Percentiles rank a stretch among this genome's conserved stretches.
Evolutionary conservation across 2,888 invertebrate species (phyloP).

Genomic region (Luperina nickerlii): DNA sequence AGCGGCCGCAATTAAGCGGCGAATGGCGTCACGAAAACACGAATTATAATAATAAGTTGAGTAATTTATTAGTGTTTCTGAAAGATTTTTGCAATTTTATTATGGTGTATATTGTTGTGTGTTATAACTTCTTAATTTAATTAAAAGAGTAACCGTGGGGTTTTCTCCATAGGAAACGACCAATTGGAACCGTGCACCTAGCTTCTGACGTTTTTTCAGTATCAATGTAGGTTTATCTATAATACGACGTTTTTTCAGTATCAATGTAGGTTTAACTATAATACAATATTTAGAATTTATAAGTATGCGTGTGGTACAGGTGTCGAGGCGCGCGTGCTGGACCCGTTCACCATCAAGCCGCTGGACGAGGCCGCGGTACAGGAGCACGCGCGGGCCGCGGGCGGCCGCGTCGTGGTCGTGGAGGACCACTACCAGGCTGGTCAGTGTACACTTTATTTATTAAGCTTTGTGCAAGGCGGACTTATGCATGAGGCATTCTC

Average conservation of each 20-base stretch:
- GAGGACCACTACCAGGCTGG: constrained; percentile 99
- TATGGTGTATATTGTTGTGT: too few relatives aligned
- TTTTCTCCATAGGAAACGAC: background rate
- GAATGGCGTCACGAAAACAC: background rate
- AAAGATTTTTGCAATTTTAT: background rate
- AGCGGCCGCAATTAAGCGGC: background rate
- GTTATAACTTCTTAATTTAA: background rate
- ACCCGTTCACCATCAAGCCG: constrained; percentile 99
- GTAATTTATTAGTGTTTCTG: background rate
- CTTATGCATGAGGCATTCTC: background rate
- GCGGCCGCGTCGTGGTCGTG: constrained; percentile 96
- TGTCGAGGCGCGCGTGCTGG: constrained; percentile 95
- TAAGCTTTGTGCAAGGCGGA: background rate
- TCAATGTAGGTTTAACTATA: background rate
- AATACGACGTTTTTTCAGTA: too few relatives aligned
- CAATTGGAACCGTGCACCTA: background rate
- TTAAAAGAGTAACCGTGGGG: background rate
- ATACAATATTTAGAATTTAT: background rate
- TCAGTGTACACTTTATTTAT: constrained; percentile 71
- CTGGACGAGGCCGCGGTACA: constrained; percentile 95
- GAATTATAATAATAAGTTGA: background rate
- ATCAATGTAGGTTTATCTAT: too few relatives aligned
- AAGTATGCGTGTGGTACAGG: background rate
- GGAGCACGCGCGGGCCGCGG: constrained; percentile 93
- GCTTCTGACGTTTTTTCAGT: background rate